These are phyloP conservation scores for Pogona vitticeps DNA, from an alignment of 2,113 vertebrate species.

Conservation along the genomic window DNA sequence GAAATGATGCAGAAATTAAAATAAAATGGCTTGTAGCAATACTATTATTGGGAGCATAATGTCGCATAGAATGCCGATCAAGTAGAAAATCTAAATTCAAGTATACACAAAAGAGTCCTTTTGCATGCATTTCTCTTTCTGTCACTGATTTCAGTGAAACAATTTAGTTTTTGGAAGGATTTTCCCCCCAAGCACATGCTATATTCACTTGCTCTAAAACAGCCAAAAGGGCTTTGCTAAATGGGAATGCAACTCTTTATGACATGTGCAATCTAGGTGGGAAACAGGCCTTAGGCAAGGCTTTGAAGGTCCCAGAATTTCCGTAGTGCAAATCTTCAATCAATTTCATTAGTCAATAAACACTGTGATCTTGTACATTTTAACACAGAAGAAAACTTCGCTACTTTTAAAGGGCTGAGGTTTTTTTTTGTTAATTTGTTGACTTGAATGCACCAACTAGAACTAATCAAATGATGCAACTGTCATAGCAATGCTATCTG, in stretches of 20 bases:
- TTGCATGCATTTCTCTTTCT: conserved; percentile 44
- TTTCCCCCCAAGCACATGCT: not conserved
- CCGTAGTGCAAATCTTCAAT: not conserved
- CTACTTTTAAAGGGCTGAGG: not conserved
- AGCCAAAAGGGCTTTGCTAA: conserved; percentile 34
- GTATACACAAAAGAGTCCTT: conserved; percentile 36
- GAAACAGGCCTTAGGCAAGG: conserved; percentile 18
- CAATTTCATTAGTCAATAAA: conserved; percentile 22
- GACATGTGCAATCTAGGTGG: not conserved
- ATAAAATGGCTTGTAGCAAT: conserved; percentile 17
- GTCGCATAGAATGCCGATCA: conserved; percentile 40
- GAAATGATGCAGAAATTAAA: conserved; percentile 50
- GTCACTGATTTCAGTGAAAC: conserved; percentile 15
- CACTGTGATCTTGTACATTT: not conserved
- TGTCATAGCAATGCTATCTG: not conserved
- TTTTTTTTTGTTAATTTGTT: too few relatives aligned
- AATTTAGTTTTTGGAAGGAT: conserved; percentile 31
- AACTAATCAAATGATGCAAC: not conserved
- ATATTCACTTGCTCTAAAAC: conserved; percentile 25
- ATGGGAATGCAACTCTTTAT: conserved; percentile 22
- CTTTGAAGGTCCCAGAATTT: not conserved
- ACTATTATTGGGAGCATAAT: conserved; percentile 48
- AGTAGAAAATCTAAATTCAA: conserved; percentile 55
- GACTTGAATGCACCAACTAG: too few relatives aligned
- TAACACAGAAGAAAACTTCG: not conserved